Evolutionary conservation across 2,797 vertebrate species (phyloP).

Genomic region (Euphonia xanthogaster): DNA sequence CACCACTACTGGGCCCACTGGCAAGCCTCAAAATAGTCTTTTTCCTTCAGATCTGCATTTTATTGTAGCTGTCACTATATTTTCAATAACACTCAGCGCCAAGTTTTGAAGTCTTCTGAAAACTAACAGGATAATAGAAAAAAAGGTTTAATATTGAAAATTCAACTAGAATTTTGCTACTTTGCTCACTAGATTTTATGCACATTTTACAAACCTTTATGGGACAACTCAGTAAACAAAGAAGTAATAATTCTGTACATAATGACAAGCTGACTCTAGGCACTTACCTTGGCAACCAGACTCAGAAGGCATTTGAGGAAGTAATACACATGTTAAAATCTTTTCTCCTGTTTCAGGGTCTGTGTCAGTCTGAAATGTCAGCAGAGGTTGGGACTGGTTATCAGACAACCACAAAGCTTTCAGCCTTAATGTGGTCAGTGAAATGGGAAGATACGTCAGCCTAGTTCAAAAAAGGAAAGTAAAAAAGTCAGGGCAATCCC

Average conservation of each 20-base stretch:
- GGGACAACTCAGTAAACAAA: neutral
- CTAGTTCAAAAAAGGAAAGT: slow-evolving; percentile 69
- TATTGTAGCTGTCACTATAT: neutral
- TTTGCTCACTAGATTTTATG: neutral
- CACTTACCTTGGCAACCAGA: slow-evolving; percentile 85
- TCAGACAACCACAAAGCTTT: slow-evolving; percentile 98
- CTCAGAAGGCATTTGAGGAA: slow-evolving; percentile 92
- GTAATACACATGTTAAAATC: slow-evolving; percentile 95
- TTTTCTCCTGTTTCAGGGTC: slow-evolving; percentile 89
- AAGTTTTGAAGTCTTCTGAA: neutral
- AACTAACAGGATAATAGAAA: neutral
- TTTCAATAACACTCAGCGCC: neutral
- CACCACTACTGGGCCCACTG: neutral
- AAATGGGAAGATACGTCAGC: slow-evolving; percentile 87
- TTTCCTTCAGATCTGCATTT: neutral
- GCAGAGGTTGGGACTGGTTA: slow-evolving; percentile 97
- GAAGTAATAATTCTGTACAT: neutral
- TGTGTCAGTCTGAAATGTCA: slow-evolving; percentile 94
- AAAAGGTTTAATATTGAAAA: neutral
- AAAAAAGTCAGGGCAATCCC: neutral
- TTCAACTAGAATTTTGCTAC: neutral
- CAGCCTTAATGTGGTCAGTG: slow-evolving; percentile 87
- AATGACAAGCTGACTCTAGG: neutral
- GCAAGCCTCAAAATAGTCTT: neutral
- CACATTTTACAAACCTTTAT: neutral